Percentiles rank a stretch among this genome's conserved stretches.
Evolutionary conservation across 1,140 invertebrate genomes (phyloP).

Genomic region (Zeugodacus cucurbitae): DNA sequence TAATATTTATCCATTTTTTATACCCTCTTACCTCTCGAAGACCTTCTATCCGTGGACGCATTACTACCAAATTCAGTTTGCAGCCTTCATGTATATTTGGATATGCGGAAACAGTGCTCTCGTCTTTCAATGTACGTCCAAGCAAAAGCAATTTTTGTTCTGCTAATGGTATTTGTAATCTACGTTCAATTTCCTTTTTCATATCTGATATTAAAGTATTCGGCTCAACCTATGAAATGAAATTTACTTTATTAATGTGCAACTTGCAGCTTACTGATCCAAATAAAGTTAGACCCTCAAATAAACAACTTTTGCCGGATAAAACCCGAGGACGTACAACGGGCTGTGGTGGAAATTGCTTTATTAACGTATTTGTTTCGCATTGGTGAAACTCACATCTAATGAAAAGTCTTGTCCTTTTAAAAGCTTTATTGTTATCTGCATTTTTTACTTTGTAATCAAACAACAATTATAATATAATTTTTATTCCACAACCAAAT

Average conservation of each 20-base stretch:
- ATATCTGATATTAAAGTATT: conserved; percentile 66
- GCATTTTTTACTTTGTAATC: conserved; percentile 57
- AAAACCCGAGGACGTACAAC: no score
- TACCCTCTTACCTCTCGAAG: conserved; percentile 53
- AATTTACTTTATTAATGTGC: background rate
- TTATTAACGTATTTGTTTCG: background rate
- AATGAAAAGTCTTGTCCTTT: conserved; percentile 67
- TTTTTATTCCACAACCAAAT: no score
- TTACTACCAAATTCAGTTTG: conserved; percentile 68
- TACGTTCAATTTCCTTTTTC: conserved; percentile 67
- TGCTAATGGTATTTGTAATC: conserved; percentile 65
- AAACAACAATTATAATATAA: no score
- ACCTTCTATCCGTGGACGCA: conserved; percentile 65
- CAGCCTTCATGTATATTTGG: conserved; percentile 68
- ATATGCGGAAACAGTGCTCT: conserved; percentile 67
- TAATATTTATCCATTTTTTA: no score
- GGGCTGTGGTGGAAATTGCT: no score
- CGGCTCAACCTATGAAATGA: conserved; percentile 54
- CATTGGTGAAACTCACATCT: conserved; percentile 56
- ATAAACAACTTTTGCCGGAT: no score
- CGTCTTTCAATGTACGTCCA: conserved; percentile 68
- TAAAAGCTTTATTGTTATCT: conserved; percentile 68
- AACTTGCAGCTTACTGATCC: no score
- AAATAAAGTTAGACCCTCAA: no score
- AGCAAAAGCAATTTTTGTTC: conserved; percentile 67